These are phyloP conservation scores for Carassius gibelio DNA, from an alignment of 2,113 vertebrate genomes.

Conservation along the genomic window DNA sequence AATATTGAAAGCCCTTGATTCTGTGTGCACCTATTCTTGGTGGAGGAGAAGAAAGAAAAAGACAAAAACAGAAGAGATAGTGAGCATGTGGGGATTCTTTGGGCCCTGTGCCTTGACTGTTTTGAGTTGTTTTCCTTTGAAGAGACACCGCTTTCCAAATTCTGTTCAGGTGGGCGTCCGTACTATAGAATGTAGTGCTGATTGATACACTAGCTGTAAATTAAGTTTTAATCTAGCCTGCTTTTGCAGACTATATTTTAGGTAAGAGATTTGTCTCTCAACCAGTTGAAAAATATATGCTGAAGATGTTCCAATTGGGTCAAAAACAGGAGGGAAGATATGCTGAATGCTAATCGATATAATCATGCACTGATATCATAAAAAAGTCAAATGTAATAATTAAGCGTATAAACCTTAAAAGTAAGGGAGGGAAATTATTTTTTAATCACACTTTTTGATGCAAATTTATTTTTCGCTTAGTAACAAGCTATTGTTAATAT, in stretches of 20 bases:
- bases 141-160: conserved; percentile 8
- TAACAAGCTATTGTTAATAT: not conserved
- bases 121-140: conserved; percentile 12
- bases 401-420: not conserved
- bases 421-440: not conserved
- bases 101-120: not conserved
- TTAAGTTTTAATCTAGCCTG: not conserved
- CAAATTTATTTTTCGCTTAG: not conserved
- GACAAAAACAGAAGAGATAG: conserved; percentile 20
- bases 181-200: not conserved
- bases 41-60: conserved; percentile 29
- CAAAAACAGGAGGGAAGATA: not conserved
- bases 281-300: not conserved
- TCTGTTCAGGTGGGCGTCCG: not conserved
- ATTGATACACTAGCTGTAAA: not conserved
- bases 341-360: not conserved
- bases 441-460: not conserved
- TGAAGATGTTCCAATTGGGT: not conserved
- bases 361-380: not conserved
- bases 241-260: conserved; percentile 15
- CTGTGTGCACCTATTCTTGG: conserved; percentile 44
- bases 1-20: conserved; percentile 64
- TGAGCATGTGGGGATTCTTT: not conserved
- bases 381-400: not conserved
- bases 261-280: not conserved